phyloP scores from a whole-genome alignment of 1,140 invertebrate species.

The Venustaconcha ellipsiformis region DNA sequence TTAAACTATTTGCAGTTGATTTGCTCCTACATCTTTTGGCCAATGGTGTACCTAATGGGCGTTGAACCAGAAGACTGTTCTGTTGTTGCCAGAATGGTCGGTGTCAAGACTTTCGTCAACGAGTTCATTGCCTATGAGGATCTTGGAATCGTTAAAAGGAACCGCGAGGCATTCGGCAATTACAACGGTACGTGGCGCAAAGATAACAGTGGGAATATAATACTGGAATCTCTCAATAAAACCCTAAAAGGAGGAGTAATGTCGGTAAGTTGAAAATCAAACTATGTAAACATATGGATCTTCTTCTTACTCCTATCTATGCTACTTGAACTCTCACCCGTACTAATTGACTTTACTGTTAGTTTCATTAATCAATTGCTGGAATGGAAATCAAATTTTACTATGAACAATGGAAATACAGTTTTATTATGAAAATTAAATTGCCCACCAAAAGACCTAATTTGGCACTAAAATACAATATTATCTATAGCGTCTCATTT shows the following conservation, averaged over 20 bases:
- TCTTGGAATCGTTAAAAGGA: conserved; percentile 45
- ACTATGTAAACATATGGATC: background rate
- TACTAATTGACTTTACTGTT: background rate
- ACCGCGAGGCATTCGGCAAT: conserved; percentile 26
- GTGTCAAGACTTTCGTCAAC: conserved; percentile 67
- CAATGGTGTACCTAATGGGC: conserved; percentile 63
- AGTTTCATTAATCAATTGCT: background rate
- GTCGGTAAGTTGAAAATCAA: conserved; percentile 37
- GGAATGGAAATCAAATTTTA: background rate
- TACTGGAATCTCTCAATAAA: conserved; percentile 28
- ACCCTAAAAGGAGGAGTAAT: conserved; percentile 48
- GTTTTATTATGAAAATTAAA: background rate
- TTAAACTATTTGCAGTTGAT: conserved; percentile 51
- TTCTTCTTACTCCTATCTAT: background rate
- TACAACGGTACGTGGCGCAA: conserved; percentile 8
- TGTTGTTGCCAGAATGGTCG: conserved; percentile 60
- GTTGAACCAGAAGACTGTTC: conserved; percentile 55
- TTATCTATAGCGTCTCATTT: background rate
- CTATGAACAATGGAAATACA: background rate
- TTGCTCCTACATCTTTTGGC: conserved; percentile 65
- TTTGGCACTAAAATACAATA: background rate
- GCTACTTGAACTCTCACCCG: background rate
- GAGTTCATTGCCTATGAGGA: conserved; percentile 66
- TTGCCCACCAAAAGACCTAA: background rate
- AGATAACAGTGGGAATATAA: conserved; percentile 20